Base-by-base conservation (phyloP, 2,797 vertebrate species). In the Sebastes cheni region DNA sequence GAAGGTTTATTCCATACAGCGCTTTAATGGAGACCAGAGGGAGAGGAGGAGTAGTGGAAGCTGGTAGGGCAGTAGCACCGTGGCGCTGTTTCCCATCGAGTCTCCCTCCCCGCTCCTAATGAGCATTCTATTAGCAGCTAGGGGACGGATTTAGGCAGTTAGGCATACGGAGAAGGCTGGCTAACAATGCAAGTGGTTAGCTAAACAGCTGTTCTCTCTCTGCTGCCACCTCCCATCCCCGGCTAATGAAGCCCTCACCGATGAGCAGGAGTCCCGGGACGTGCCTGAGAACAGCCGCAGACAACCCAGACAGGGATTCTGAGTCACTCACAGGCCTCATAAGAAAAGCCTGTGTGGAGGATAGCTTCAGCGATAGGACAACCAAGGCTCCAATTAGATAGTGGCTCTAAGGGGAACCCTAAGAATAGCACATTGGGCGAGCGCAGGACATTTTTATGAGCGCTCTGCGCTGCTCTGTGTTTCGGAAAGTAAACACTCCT, bases 241-340 rank as follows among this genome's bases (percentile, higher is more conserved):
- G n/a, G 80, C 94, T 96, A 96, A 96, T 96, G 95, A 96, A 96
- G 95, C 95, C 93, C 93, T 95, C 94, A 95, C 90, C 88, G 71
- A 89, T 82, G 91, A 91, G 86, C 88, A 76, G 85, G 80, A 92
- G 93, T 95, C 93, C 93, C 82, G 85, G 93, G 94, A 94, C 81
- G 73, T 86, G 84, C 68, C n/a, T 58, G 80, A 85, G 83, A 94
- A 91, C 80, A 83, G 88, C 60, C 88, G 77, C 69, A 80, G 82
- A 91, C 79, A 91, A n/a, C 76, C 72, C 66, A 91, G 82, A 72
- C 80, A 70, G 86, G 85, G 82, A 86, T 82, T 84, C 79, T 82
- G 65, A 83, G 84, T 88, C 84, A 86, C 79, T 91, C 82, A 67
- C 64, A 81, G 61, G 81, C 87, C 83, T 86, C 75, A 72, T 90